Base-by-base conservation (phyloP, 2,888 invertebrate species). In the Onchidella celtica region DNA sequence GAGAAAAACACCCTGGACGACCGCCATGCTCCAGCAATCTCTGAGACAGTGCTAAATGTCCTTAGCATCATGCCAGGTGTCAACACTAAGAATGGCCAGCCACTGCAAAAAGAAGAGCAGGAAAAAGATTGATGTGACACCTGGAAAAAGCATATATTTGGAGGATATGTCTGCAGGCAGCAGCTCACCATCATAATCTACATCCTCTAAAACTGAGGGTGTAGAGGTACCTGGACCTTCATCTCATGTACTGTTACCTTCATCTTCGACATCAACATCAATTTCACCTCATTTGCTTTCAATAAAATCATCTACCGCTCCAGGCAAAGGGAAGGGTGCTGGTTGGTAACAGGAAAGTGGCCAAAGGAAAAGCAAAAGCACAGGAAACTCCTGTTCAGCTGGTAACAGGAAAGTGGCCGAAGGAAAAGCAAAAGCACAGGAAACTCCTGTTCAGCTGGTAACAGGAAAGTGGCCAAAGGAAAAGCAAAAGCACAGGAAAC, bases 401-500 rank as follows among this genome's bases (percentile, higher is more conserved):
- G 17, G 47, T 47, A 47, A 47, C 47, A 47, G 17, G 47, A 47
- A 47, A 47, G 47, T 47, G 47, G 6, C 47, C 6, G 21, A 66
- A 66, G 29, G 29, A 17, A 66, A 66, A 21, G 66, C 66, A 24
- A 27, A 66, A 66, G 66, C 66, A 29, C 66, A 66, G 66, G n/a
- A n/a, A n/a, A n/a, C n/a, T n/a, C n/a, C n/a, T n/a, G n/a, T n/a
- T n/a, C n/a, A n/a, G 24, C 14, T n/a, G 63, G 47, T 47, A 47
- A 47, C 47, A 47, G 17, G 47, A 47, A 47, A 47, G 47, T 47
- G 47, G 6, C 47, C 6, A 32, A 66, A 66, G 29, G 29, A 17
- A 66, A 66, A 21, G 66, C 66, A 24, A 27, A 66, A 66, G 66
- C 66, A 29, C 66, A 66, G 66, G n/a, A n/a, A n/a, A n/a, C n/a